These are phyloP conservation scores for Cotesia vestalis DNA, from an alignment of 1,140 invertebrate species.

Conservation along the genomic window DNA sequence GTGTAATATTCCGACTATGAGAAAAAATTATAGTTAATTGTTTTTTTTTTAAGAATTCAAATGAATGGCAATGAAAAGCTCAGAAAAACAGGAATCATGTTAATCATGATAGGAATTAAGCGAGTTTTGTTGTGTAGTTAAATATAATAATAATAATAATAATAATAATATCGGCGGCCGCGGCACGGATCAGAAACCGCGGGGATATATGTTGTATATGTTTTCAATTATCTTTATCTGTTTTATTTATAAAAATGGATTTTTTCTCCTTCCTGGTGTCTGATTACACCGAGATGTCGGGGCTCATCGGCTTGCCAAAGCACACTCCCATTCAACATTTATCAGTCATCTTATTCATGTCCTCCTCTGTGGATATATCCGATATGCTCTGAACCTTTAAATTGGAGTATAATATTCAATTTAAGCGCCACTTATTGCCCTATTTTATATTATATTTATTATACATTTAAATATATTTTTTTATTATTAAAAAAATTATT, in stretches of 20 bases:
- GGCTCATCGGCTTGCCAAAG: conserved; percentile 46
- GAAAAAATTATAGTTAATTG: too few relatives aligned
- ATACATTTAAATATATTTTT: not conserved
- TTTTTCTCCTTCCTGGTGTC: conserved; percentile 54
- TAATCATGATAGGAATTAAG: too few relatives aligned
- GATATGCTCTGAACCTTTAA: conserved; percentile 51
- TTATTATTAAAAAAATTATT: too few relatives aligned
- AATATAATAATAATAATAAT: too few relatives aligned
- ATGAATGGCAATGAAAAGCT: not conserved
- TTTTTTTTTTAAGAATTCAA: not conserved
- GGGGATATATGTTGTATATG: conserved; percentile 54
- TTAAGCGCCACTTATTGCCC: not conserved
- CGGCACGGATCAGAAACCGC: conserved; percentile 58
- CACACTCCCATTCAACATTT: conserved; percentile 21
- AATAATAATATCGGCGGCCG: conserved; percentile 37
- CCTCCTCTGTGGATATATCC: conserved; percentile 29
- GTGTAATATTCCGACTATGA: too few relatives aligned
- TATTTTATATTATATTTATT: not conserved
- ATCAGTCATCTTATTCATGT: conserved; percentile 33
- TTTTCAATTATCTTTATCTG: conserved; percentile 55
- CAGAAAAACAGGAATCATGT: not conserved
- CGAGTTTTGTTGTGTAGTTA: too few relatives aligned
- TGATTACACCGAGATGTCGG: conserved; percentile 67
- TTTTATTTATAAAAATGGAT: conserved; percentile 20
- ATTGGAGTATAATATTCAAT: conserved; percentile 52